Percentiles rank a stretch among this genome's conserved stretches.
Evolutionary conservation across 2,888 invertebrate species (phyloP).

Genomic region (Pedicia rivosa): DNA sequence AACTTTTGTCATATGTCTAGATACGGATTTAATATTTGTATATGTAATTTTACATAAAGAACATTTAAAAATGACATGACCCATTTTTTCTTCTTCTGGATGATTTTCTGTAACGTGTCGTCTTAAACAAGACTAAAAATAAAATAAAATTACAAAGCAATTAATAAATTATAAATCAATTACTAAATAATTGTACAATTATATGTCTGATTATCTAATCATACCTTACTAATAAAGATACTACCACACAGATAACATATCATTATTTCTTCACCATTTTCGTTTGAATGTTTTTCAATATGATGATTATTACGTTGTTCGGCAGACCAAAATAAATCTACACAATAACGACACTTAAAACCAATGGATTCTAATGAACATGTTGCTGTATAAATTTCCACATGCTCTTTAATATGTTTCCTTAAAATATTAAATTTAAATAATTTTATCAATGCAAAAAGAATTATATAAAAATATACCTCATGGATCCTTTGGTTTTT

Average conservation of each 20-base stretch:
- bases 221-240: conserved; percentile 2
- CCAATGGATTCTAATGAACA: neutral
- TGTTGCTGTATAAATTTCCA: neutral
- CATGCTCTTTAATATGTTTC: neutral
- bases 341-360: neutral
- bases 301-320: neutral
- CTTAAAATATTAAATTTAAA: neutral
- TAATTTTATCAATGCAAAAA: neutral
- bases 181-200: neutral
- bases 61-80: neutral
- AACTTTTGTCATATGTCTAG: neutral
- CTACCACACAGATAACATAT: conserved; percentile 4
- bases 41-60: neutral
- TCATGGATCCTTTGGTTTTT: neutral
- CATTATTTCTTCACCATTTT: neutral
- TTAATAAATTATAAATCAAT: neutral
- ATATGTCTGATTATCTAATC: conserved; percentile 1
- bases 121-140: neutral
- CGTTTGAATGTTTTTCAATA: neutral
- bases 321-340: neutral
- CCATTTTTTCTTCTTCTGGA: neutral
- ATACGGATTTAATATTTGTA: neutral
- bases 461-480: neutral
- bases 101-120: neutral
- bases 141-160: too few species aligned